Base-by-base conservation (phyloP, 2,888 invertebrate genomes). In the Orchestes rusci region DNA sequence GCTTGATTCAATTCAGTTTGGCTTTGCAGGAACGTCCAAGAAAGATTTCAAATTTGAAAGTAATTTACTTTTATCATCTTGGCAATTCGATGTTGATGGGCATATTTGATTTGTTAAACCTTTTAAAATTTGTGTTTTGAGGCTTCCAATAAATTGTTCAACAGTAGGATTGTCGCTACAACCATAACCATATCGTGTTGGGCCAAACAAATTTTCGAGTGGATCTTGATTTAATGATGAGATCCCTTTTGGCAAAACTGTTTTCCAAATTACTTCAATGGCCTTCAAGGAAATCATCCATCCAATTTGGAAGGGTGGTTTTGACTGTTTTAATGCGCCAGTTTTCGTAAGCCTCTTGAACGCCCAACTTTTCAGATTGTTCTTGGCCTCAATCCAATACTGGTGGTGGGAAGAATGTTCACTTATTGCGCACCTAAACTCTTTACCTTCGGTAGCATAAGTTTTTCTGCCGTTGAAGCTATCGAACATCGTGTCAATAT, bases 401-500 rank as follows among this genome's bases (percentile, higher is more conserved):
- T 23, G 4, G 4, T 18, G 4, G 29, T 53, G 53, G 12, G 37
- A 15, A 10, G 51, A 50, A 3, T 39, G 16, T 27, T 54, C 45
- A 32, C 35, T 47, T 7, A 54, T 42, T 19, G 18, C 41, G 17
- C 45, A 42, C 30, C 45, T 37, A 5, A 51, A 17, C 7, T 23
- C 30, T 36, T 51, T 53, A 20, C 53, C 53, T 18, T 30, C 45
- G 12, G 49, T 39, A 13, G 42, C 13, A 27, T 13, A 7, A 3
- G 10, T n/a, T 17, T 10, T 20, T 28, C 31, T 51, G 8, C 50
- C 53, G 41, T 52, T 42, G 39, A 54, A 52, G 43, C 55, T 56
- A 18, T 58, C 59, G 47, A 56, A 59, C 12, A 56, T 35, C 12
- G 54, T 40, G 48, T 58, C 50, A 16, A 55, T 43, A 16, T 51